Evolutionary conservation across 2,888 invertebrate species (phyloP), one percentile per base, ranked within the genome.

Genomic region (Neria commutata): DNA sequence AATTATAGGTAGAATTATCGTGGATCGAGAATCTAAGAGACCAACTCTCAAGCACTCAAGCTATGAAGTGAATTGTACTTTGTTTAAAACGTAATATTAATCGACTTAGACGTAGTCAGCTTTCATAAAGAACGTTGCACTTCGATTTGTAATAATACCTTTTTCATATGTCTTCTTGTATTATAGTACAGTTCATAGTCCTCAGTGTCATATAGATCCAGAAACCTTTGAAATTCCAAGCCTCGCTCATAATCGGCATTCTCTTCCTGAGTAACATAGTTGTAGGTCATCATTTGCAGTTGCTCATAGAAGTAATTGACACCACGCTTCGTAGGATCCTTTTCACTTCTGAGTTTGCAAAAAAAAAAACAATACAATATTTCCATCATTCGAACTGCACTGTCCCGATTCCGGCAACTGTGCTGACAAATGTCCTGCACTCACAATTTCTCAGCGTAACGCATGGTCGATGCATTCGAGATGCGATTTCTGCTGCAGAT

Each of bases 401-500:
- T 14, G 10, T 33, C 14, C 33, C 14, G 33, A 33, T n/a, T n/a
- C 33, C 33, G 33, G 33, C 8, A 8, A 33, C 33, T 33, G 33
- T 33, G 10, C 10, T 8, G 8, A 14, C 14, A 8, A 14, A 8
- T 33, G 33, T 33, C 33, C 10, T 33, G n/a, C 25, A 60, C 71
- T 62, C 53, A 84, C 83, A 85, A 72, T 58, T 80, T 69, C 25
- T 73, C 68, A 0, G 83, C 81, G 42, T 82, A 76, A 25, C 66
- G 61, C 42, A 62, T 54, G 1, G 80, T 80, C 19, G 78, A 77
- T 5, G 58, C 68, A 56, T 73, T 76, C 49, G 83, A 84, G 48
- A 85, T 83, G 62, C 86, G 83, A 71, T 89, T 89, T 26, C 84
- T 72, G 61, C 84, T 85, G 69, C 89, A 89, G 1, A 89, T 70